These are phyloP conservation scores for Heteropelma amictum DNA, from an alignment of 2,888 invertebrate species.

Conservation along the genomic window DNA sequence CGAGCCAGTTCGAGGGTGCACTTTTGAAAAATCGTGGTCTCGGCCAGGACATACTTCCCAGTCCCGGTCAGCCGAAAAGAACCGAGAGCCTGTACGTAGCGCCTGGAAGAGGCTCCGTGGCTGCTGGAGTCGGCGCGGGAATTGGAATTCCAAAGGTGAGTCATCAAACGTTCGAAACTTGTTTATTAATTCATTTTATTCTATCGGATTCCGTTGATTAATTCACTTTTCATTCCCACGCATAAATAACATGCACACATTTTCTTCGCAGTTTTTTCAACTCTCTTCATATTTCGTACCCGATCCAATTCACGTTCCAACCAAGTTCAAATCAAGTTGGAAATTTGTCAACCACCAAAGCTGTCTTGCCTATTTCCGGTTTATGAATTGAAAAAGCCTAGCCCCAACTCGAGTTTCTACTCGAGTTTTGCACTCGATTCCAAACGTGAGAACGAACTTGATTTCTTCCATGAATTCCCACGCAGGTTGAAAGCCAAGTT, in stretches of 20 bases:
- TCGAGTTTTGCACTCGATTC: no score
- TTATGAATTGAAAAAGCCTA: no score
- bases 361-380: no score
- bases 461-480: no score
- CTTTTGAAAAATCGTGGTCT: constrained; percentile 88
- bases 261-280: no score
- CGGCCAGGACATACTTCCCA: constrained; percentile 94
- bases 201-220: not conserved
- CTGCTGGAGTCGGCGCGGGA: constrained; percentile 68
- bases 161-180: constrained; percentile 28
- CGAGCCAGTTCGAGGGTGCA: constrained; percentile 88
- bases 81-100: constrained; percentile 92
- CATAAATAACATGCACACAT: not conserved
- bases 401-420: no score
- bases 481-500: no score
- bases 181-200: not conserved
- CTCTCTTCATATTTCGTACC: no score
- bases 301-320: no score
- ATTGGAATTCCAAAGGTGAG: constrained; percentile 69
- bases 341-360: no score
- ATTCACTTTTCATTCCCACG: not conserved
- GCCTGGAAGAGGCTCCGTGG: constrained; percentile 78
- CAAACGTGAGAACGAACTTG: no score
- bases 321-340: no score
- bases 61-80: constrained; percentile 92